A percentile compares a stretch with the other conserved stretches of the same genome.
These are phyloP conservation scores for Dicentrarchus labrax DNA, from an alignment of 2,113 vertebrate species.

Conservation along the genomic window DNA sequence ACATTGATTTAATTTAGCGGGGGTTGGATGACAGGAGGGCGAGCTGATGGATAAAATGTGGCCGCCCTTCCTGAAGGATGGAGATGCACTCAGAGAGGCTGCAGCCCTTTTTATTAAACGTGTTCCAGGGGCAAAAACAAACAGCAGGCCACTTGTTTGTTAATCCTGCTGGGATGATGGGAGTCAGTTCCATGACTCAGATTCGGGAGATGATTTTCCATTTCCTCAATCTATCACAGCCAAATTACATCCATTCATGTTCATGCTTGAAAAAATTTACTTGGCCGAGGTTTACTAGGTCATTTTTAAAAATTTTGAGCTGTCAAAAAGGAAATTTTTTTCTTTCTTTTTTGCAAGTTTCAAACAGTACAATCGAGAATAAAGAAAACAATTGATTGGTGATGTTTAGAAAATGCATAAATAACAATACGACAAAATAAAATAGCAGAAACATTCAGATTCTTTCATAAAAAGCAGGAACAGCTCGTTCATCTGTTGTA, in stretches of 20 bases:
- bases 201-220: constrained; percentile 10
- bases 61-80: constrained; percentile 81
- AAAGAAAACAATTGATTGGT: neutral
- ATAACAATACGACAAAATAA: neutral
- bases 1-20: constrained; percentile 87
- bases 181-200: constrained; percentile 25
- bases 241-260: constrained; percentile 2
- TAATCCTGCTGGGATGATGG: constrained; percentile 18
- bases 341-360: neutral
- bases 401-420: neutral
- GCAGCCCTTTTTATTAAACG: constrained; percentile 81
- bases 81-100: constrained; percentile 69
- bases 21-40: constrained; percentile 84
- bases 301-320: too few relatives aligned
- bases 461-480: neutral
- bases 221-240: constrained; percentile 8
- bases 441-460: neutral
- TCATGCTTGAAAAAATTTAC: neutral
- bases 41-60: constrained; percentile 83
- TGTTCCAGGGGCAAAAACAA: constrained; percentile 69
- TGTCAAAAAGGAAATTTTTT: neutral
- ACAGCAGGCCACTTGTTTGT: constrained; percentile 43
- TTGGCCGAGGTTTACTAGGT: neutral
- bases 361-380: neutral
- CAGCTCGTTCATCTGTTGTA: neutral